phyloP scores from a whole-genome alignment of 1,140 invertebrate species.

The Drosophila pseudoananassae region DNA sequence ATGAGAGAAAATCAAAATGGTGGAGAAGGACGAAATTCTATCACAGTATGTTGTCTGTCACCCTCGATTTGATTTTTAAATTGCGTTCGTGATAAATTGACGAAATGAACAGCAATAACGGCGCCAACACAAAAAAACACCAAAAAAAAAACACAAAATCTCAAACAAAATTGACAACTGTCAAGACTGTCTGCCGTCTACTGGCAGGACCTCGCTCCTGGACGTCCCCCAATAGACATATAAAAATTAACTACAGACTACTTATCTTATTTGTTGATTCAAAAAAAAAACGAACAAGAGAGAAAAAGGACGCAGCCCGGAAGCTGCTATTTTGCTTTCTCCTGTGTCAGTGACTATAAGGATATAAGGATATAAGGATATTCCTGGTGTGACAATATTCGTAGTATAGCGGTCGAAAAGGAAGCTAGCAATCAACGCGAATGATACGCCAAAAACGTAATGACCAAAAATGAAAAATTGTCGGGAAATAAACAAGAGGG shows the following conservation, averaged over 20 bases:
- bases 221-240: conserved; percentile 71
- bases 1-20: conserved; percentile 23
- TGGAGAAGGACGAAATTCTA: conserved; percentile 61
- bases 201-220: conserved; percentile 29
- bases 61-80: conserved; percentile 83
- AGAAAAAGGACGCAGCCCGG: conserved; percentile 27
- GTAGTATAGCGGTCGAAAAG: conserved; percentile 19
- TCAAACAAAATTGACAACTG: conserved; percentile 74
- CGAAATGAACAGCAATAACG: conserved; percentile 82
- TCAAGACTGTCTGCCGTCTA: conserved; percentile 60
- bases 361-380: conserved; percentile 1
- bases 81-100: conserved; percentile 83
- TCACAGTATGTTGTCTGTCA: conserved; percentile 82
- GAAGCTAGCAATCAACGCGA: conserved; percentile 69
- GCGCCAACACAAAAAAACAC: conserved; percentile 14
- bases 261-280: conserved; percentile 81
- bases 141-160: conserved; percentile 28
- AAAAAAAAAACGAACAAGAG: conserved; percentile 18
- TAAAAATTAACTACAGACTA: conserved; percentile 82
- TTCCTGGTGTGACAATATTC: conserved; percentile 55
- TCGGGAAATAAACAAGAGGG: neutral
- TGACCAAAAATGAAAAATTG: conserved; percentile 16
- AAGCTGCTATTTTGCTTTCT: conserved; percentile 38
- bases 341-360: conserved; percentile 6
- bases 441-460: conserved; percentile 59